Conservation (phyloP, 2,113 vertebrate species). For the Pangasianodon hypophthalmus region DNA sequence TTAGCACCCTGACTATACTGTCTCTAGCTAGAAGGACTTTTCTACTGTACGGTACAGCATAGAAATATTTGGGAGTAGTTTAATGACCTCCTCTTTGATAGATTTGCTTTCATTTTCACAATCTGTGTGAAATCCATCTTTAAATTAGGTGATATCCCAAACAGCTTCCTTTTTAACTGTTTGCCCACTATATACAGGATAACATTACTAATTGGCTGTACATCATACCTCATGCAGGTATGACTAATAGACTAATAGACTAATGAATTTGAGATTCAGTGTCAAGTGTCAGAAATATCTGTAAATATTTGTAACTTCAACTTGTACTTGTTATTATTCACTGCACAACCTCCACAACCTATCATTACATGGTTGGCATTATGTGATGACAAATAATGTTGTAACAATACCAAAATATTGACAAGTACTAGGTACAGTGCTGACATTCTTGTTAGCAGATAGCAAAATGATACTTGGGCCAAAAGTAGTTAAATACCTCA, state of each 20-base stretch:
- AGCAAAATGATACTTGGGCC: neutral
- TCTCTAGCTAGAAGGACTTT: neutral
- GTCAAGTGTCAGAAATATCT: neutral
- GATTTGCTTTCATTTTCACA: neutral
- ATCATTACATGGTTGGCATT: neutral
- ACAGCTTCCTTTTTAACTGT: neutral
- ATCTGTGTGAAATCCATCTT: neutral
- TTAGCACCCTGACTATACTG: neutral
- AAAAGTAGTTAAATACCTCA: neutral
- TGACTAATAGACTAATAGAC: neutral
- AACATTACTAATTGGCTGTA: neutral
- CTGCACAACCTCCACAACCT: neutral
- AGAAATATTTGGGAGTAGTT: neutral
- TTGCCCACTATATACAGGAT: neutral
- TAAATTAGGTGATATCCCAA: neutral
- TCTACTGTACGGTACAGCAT: neutral
- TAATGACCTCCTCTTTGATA: neutral
- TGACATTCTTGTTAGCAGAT: neutral
- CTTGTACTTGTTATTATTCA: neutral
- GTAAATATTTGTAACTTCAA: neutral
- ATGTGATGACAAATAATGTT: neutral
- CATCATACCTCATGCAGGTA: neutral
- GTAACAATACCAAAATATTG: neutral
- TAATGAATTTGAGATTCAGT: neutral
- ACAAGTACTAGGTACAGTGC: neutral